Evolutionary conservation across 2,888 invertebrate species (phyloP).

Genomic region (Boloria selene): DNA sequence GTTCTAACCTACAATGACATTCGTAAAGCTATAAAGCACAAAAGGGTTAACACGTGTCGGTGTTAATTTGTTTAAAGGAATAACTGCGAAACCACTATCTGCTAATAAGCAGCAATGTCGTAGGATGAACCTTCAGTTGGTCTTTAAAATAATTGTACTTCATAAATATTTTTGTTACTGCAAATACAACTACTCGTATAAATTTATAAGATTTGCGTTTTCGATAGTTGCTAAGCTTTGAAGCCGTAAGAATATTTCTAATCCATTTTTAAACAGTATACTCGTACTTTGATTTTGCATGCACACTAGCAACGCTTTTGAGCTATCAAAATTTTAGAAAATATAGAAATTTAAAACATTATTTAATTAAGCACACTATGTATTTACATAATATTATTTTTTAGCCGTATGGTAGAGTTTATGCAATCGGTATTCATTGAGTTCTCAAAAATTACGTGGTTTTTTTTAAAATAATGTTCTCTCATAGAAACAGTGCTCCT

Average conservation of each 20-base stretch:
- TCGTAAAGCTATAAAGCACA: conserved; percentile 70
- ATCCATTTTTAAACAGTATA: neutral
- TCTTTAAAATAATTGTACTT: conserved; percentile 22
- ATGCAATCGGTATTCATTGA: no score
- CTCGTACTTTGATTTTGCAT: neutral
- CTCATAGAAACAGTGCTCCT: no score
- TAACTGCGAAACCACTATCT: conserved; percentile 39
- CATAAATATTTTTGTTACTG: neutral
- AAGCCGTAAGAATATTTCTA: neutral
- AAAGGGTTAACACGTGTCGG: conserved; percentile 72
- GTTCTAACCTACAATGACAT: conserved; percentile 51
- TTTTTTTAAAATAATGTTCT: no score
- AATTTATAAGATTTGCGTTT: neutral
- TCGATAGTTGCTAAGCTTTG: no score
- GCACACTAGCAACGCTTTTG: no score
- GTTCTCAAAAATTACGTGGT: no score
- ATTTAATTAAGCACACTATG: no score
- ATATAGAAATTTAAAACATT: no score
- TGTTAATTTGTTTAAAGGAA: conserved; percentile 67
- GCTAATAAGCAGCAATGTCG: conserved; percentile 38
- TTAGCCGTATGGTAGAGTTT: no score
- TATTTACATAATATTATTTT: no score
- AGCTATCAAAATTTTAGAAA: no score
- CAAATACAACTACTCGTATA: neutral
- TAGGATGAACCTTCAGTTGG: conserved; percentile 16